These are phyloP conservation scores for Styela plicata DNA, from an alignment of 23 tunicate species.

Conservation along the genomic window DNA sequence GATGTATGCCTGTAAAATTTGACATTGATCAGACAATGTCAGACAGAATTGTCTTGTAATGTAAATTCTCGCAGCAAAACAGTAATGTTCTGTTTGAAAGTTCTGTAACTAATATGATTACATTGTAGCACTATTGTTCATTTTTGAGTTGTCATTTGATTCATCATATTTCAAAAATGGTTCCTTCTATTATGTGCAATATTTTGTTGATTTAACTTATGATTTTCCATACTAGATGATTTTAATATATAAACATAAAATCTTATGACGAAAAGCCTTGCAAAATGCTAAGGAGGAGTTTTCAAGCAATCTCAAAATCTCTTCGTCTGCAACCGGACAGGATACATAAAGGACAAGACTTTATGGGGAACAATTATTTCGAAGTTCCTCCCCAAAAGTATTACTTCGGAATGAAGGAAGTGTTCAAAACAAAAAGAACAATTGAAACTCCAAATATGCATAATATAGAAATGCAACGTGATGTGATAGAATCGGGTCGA, in stretches of 20 bases:
- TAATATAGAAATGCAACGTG: background rate
- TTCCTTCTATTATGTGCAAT: too few species aligned
- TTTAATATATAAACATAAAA: background rate
- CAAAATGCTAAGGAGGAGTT: constrained; percentile 16
- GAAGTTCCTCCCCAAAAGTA: constrained; percentile 72
- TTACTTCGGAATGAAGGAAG: constrained; percentile 34
- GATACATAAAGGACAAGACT: constrained; percentile 46
- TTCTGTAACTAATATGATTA: too few species aligned
- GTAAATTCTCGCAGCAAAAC: too few species aligned
- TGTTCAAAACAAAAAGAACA: constrained; percentile 29
- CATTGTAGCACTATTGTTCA: too few species aligned
- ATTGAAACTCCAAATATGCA: constrained; percentile 30
- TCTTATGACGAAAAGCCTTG: too few species aligned
- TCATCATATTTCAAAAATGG: too few species aligned
- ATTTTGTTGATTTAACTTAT: background rate
- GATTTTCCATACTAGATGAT: background rate
- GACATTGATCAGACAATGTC: too few species aligned
- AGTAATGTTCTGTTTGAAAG: too few species aligned
- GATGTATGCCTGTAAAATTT: too few species aligned
- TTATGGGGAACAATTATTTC: constrained; percentile 63
- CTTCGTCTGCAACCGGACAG: constrained; percentile 48
- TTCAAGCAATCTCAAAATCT: constrained; percentile 13
- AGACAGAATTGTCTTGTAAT: too few species aligned
- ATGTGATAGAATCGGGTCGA: background rate
- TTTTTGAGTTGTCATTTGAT: too few species aligned